Percentiles rank a stretch among this genome's conserved stretches.
These are phyloP conservation scores for Agrochola litura DNA, from an alignment of 2,888 invertebrate species.

Conservation along the genomic window DNA sequence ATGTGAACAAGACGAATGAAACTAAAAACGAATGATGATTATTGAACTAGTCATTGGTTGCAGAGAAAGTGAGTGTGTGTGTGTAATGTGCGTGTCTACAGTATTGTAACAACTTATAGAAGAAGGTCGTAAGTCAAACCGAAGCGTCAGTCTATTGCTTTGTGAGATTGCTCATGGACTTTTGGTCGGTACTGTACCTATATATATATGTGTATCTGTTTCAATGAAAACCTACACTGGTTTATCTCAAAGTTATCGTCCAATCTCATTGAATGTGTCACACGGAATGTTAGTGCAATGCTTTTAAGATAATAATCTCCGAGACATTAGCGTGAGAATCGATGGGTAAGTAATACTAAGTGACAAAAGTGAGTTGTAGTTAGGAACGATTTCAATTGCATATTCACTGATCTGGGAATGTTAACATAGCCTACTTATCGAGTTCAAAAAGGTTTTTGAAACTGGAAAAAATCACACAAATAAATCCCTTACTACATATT, in stretches of 20 bases:
- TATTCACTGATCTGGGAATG: slow-evolving; percentile 4
- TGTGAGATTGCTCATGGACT: no score
- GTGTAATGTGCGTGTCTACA: no score
- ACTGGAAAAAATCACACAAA: background rate
- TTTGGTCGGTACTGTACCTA: no score
- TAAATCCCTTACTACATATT: background rate
- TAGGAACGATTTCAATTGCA: background rate
- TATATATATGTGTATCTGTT: background rate
- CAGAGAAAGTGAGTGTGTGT: no score
- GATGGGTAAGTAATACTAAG: slow-evolving; percentile 12
- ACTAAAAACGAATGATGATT: no score
- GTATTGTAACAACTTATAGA: no score
- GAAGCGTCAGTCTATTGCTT: no score
- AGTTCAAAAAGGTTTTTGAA: background rate
- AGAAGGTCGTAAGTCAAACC: no score
- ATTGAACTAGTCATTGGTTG: no score
- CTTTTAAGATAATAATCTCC: slow-evolving; percentile 55
- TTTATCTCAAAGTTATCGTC: slow-evolving; percentile 25
- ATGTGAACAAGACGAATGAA: no score
- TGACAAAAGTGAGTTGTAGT: slow-evolving; percentile 9
- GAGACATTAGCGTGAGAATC: slow-evolving; percentile 50
- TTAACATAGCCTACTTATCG: background rate
- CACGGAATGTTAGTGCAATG: slow-evolving; percentile 34
- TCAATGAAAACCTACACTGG: slow-evolving; percentile 6
- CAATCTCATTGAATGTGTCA: slow-evolving; percentile 51